Conservation (phyloP, 64 coral and sea anemone species). For the Montipora cactus region DNA sequence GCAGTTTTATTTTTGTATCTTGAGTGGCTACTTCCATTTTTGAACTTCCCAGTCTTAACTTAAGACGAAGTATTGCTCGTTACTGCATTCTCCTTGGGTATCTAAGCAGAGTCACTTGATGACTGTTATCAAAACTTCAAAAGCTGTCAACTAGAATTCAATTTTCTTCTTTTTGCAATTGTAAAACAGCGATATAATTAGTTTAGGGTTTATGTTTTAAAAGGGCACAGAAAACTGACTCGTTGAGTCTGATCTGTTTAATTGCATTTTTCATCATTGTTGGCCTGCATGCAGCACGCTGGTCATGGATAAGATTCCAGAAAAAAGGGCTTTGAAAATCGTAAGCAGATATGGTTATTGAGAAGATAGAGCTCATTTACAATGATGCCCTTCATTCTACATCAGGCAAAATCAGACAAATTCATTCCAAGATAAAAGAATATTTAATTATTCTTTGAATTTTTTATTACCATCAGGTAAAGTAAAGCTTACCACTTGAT, state of each 20-base stretch:
- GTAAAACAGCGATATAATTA: neutral
- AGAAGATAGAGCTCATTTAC: neutral
- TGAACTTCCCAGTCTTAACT: no score
- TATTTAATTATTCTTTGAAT: neutral
- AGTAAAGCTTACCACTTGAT: neutral
- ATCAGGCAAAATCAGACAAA: neutral
- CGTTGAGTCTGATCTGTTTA: neutral
- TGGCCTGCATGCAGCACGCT: no score
- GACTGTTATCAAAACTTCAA: neutral
- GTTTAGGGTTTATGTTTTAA: neutral
- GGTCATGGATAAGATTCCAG: no score
- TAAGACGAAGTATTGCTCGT: no score
- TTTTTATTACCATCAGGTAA: neutral
- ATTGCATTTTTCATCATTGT: no score
- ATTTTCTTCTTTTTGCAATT: neutral
- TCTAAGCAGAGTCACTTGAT: neutral
- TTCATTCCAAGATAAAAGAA: neutral
- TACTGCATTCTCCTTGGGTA: no score
- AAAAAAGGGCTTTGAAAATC: no score
- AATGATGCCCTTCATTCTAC: neutral
- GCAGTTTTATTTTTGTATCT: neutral
- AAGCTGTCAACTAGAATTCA: neutral
- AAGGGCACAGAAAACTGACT: neutral
- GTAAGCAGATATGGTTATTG: no score
- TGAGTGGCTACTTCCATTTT: neutral